These are phyloP conservation scores for Trachemys scripta DNA, from an alignment of 2,113 vertebrate genomes.

Conservation along the genomic window DNA sequence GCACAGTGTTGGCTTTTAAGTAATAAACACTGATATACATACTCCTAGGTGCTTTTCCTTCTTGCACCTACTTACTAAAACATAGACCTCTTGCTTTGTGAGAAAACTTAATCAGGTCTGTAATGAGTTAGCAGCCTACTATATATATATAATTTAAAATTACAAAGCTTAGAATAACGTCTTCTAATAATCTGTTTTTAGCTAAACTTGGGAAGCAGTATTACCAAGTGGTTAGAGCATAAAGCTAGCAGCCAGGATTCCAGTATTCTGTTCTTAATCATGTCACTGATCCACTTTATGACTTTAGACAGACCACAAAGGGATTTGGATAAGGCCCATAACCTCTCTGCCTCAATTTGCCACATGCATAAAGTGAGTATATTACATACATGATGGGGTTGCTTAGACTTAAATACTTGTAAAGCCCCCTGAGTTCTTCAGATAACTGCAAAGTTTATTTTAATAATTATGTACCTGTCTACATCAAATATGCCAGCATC, in stretches of 20 bases:
- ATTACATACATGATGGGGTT: background rate
- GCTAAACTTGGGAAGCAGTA: background rate
- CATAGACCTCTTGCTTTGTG: background rate
- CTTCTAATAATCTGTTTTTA: background rate
- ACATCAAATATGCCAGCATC: background rate
- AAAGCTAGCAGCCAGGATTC: background rate
- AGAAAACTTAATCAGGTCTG: background rate
- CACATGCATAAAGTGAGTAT: background rate
- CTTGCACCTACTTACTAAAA: background rate
- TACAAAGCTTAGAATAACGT: background rate
- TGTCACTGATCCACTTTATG: background rate
- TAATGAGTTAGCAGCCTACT: background rate
- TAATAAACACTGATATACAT: background rate
- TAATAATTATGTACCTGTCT: background rate
- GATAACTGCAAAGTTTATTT: background rate
- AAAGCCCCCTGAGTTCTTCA: background rate
- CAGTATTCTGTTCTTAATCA: background rate
- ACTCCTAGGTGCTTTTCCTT: too few relatives aligned
- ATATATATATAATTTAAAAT: background rate
- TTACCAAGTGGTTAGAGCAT: background rate
- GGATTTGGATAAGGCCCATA: background rate
- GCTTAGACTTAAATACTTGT: background rate
- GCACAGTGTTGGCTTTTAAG: background rate
- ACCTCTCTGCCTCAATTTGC: background rate
- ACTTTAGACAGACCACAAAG: background rate